These are phyloP conservation scores for Cavia aperea DNA, from an alignment of 2,113 vertebrate species.

Conservation along the genomic window DNA sequence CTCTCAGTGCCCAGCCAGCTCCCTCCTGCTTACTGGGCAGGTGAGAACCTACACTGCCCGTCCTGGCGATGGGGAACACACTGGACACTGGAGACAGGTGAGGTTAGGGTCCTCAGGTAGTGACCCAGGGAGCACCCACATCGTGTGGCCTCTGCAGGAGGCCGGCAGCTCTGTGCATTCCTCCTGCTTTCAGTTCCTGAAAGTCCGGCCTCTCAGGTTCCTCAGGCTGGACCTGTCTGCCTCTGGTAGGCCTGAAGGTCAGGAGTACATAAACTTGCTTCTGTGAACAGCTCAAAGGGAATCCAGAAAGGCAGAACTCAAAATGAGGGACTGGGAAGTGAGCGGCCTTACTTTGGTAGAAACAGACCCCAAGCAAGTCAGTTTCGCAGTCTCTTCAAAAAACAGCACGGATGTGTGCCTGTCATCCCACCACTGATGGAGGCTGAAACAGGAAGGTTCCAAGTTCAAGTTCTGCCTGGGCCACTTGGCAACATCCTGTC, in stretches of 20 bases:
- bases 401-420: neutral
- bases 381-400: neutral
- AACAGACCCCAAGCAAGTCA: neutral
- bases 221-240: neutral
- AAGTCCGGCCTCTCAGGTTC: neutral
- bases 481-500: neutral
- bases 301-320: conserved; percentile 3
- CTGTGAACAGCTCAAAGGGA: neutral
- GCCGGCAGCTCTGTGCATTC: neutral
- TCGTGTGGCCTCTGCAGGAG: neutral
- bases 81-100: neutral
- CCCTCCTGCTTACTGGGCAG: neutral
- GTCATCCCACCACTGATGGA: neutral
- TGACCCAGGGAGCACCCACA: accelerated
- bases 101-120: neutral
- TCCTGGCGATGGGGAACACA: neutral
- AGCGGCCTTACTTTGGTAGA: accelerated
- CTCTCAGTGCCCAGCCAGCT: neutral
- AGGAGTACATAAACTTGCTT: neutral
- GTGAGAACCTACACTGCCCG: neutral
- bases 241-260: neutral
- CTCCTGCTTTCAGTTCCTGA: neutral
- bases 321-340: neutral
- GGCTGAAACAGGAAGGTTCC: neutral
- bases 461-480: neutral